Conservation (phyloP, 1,140 invertebrate genomes). For the Pseudomyrmex gracilis region DNA sequence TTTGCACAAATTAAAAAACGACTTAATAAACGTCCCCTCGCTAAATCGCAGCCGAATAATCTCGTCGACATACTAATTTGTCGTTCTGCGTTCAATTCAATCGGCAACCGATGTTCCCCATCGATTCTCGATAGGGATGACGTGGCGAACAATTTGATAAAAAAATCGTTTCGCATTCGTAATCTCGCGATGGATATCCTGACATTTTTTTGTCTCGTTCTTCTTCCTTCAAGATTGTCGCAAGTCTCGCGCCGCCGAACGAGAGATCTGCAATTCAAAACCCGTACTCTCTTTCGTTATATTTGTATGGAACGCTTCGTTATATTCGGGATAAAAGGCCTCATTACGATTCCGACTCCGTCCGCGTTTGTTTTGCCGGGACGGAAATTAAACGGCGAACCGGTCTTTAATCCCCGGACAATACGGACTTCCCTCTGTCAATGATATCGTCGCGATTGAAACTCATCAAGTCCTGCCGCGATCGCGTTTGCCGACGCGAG, state of each 20-base stretch:
- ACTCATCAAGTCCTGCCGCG: neutral
- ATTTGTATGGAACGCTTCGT: constrained; percentile 12
- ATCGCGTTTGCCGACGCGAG: neutral
- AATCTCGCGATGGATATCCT: constrained; percentile 7
- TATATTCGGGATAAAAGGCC: constrained; percentile 60
- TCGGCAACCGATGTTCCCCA: neutral
- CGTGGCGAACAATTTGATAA: neutral
- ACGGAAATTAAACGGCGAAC: constrained; percentile 69
- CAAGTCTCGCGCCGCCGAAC: constrained; percentile 10
- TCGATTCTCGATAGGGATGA: neutral
- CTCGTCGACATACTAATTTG: no score
- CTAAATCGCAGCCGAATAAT: no score
- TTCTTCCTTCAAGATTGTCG: neutral
- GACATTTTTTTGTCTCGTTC: constrained; percentile 23
- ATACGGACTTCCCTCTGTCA: constrained; percentile 54
- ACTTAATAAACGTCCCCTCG: no score
- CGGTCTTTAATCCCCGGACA: constrained; percentile 57
- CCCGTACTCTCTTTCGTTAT: constrained; percentile 37
- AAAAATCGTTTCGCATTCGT: constrained; percentile 35
- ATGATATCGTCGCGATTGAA: constrained; percentile 32
- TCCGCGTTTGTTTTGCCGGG: constrained; percentile 60
- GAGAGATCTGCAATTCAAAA: constrained; percentile 71
- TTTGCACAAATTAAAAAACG: no score
- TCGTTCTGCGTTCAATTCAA: constrained; percentile 1
- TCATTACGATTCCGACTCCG: constrained; percentile 68